Evolutionary conservation across 2,797 vertebrate genomes (phyloP), one percentile per base, ranked within the genome.

Genomic region (Crenuchus spilurus): DNA sequence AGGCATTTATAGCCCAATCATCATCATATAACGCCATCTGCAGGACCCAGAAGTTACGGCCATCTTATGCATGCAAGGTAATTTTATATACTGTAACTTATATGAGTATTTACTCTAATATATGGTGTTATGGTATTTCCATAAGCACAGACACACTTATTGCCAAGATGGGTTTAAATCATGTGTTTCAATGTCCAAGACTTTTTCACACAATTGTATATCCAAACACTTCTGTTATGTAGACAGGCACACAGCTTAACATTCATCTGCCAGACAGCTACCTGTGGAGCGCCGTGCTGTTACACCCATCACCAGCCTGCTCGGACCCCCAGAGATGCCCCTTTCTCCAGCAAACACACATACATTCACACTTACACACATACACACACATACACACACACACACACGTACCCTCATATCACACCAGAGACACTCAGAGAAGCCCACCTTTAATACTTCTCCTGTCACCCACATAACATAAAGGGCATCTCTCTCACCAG

Each of bases 231-330:
- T n/a, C n/a, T n/a, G n/a, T n/a, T n/a, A n/a, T n/a, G n/a, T n/a
- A n/a, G n/a, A 66, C 51, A 67, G 41, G 10, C 37, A 70, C 57
- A 61, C 61, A 61, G 52, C 28, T 33, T 52, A 57, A 14, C 41
- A 65, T 58, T 65, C 58, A 62, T 68, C 54, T 72, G 72, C 62
- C 64, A 79, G 77, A 79, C 69, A 8, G 63, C 30, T 75, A 79
- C 77, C 73, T 79, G 77, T 75, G 73, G 77, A 72, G 77, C 28
- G 1, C 24, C 48, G 1, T 24, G 42, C 68, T 68, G 51, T 63
- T 68, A 52, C 70, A 73, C 44, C 65, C 26, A n/a, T 75, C 73
- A 76, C 77, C 31, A 57, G 68, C 63, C 74, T 67, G 16, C 60
- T 41, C 42, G 49, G 51, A 76, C 58, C 70, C 67, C 58, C 61